phyloP scores from a whole-genome alignment of 2,888 invertebrate species.

The Acheta domesticus region DNA sequence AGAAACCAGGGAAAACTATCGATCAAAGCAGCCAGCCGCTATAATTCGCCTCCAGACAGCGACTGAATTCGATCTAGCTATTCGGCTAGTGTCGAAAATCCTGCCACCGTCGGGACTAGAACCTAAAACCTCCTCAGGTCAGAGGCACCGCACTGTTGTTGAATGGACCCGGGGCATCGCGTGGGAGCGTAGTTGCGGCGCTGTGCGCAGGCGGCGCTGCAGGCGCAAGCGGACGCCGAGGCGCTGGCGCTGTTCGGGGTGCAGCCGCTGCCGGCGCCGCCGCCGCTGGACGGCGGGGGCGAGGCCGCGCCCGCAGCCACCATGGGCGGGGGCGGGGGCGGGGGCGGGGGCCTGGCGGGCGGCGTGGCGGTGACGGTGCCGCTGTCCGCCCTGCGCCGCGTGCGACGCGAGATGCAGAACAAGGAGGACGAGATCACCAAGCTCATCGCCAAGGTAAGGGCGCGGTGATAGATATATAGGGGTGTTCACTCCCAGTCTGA shows the following conservation, averaged over 20 bases:
- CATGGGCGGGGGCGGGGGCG: background rate
- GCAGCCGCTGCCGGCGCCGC: background rate
- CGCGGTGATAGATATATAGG: no score
- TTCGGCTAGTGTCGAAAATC: no score
- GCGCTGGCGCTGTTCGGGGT: conserved; percentile 10
- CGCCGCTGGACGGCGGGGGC: background rate
- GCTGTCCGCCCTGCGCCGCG: background rate
- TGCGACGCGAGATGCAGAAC: background rate
- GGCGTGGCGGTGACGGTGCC: background rate
- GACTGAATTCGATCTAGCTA: no score
- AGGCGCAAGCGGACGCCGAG: background rate
- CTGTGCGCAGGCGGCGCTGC: background rate
- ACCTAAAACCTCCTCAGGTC: no score
- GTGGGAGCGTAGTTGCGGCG: background rate
- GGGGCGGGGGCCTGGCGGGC: background rate
- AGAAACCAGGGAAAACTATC: no score
- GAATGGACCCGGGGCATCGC: no score
- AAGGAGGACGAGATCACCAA: background rate
- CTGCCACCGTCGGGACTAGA: no score
- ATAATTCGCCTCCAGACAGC: no score
- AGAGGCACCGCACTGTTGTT: no score
- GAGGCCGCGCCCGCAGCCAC: background rate
- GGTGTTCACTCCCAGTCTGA: no score
- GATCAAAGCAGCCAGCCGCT: no score
- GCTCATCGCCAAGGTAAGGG: background rate